Base-by-base conservation (phyloP, 2,888 invertebrate species). In the Eupithecia subumbrata region DNA sequence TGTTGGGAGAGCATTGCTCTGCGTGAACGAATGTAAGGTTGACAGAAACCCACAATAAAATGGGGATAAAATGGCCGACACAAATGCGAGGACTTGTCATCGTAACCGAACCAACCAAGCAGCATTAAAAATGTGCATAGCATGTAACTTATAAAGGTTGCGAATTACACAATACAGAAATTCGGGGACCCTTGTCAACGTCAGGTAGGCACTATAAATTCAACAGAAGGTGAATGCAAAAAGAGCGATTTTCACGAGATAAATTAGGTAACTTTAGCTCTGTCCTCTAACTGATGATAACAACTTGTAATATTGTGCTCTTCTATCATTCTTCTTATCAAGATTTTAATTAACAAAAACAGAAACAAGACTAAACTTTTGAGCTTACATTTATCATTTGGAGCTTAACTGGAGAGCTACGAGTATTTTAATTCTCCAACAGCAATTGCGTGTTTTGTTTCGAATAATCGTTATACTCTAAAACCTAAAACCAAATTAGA, bases 121-220 rank as follows among this genome's bases (percentile, higher is more conserved):
- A 70, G 74, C 75, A 78, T 79, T 79, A 81, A 82, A 82, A 81
- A 78, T 82, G 79, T 74, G 76, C 79, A 82, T 82, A 81, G 80
- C 81, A 52, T 82, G 77, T 80, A 78, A 78, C 81, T 82, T 82
- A 84, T 81, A 84, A 83, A 84, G 85, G 82, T 82, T 80, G 80
- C 82, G 76, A 76, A 83, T 78, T 80, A 83, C 81, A 79, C 75
- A 83, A 83, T 80, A 79, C 73, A 82, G 84, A 85, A 85, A 86
- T 86, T 83, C 83, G 81, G 83, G 52, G 71, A 89, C 89, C 89
- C 88, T 87, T 86, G 80, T 89, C 89, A 89, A 86, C 84, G 89
- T 89, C 88, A 80, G 78, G 79, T 79, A 84, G 43, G 68, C 83
- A 85, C 81, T 81, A 82, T 80, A 71, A 78, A 80, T 82, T 77